Percentiles rank a stretch among this genome's conserved stretches.
phyloP scores from a whole-genome alignment of 2,888 invertebrate species.

The Heliconius sara region DNA sequence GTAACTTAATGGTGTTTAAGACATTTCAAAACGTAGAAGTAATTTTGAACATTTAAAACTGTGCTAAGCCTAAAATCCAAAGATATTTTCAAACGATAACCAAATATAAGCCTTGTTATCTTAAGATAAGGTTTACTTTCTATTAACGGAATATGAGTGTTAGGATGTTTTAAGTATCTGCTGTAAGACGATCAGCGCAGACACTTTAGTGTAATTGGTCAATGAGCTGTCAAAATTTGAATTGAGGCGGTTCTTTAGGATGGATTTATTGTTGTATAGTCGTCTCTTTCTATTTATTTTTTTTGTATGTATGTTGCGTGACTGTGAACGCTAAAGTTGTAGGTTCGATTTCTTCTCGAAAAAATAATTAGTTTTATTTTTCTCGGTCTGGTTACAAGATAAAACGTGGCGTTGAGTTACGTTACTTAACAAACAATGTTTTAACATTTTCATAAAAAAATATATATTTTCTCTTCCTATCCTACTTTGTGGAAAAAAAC shows the following conservation, averaged over 20 bases:
- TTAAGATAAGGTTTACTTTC: constrained; percentile 27
- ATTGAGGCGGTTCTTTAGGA: constrained; percentile 72
- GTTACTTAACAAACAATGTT: too few relatives aligned
- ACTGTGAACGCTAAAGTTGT: too few relatives aligned
- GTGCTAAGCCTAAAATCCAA: not conserved
- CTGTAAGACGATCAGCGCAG: constrained; percentile 29
- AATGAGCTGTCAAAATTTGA: constrained; percentile 73
- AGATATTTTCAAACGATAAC: not conserved
- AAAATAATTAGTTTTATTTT: too few relatives aligned
- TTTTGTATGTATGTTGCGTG: not conserved
- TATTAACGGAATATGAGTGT: not conserved
- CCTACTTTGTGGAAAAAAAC: too few relatives aligned
- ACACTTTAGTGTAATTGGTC: constrained; percentile 65
- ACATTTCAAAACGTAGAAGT: not conserved
- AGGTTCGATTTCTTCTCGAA: too few relatives aligned
- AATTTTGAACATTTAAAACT: not conserved
- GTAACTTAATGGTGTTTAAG: not conserved
- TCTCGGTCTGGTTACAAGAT: too few relatives aligned
- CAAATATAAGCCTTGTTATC: not conserved
- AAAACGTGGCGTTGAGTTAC: too few relatives aligned
- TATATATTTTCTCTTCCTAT: too few relatives aligned
- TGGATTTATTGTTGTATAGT: constrained; percentile 60
- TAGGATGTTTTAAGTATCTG: not conserved
- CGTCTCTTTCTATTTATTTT: constrained; percentile 61
- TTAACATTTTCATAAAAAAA: too few relatives aligned